Conservation (phyloP, 1,140 invertebrate species). For the Drosophila nasuta region DNA sequence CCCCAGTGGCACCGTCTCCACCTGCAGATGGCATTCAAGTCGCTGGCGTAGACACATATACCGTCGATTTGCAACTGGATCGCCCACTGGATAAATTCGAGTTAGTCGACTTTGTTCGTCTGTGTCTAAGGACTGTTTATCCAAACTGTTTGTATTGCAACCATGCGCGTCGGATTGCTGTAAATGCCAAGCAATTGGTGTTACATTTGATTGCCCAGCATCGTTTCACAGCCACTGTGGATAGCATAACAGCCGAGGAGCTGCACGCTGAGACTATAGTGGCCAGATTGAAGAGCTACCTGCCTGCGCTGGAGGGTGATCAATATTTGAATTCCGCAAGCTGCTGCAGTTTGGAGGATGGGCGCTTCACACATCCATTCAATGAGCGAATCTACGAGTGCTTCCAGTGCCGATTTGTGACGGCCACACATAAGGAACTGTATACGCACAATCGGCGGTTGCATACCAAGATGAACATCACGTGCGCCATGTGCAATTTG, state of each 20-base stretch:
- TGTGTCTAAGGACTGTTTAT: conserved; percentile 89
- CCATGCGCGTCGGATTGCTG: conserved; percentile 92
- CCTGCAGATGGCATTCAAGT: conserved; percentile 79
- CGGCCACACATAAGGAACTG: conserved; percentile 91
- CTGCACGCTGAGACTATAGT: conserved; percentile 90
- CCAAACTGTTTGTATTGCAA: conserved; percentile 92
- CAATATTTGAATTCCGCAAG: conserved; percentile 90
- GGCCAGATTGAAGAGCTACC: conserved; percentile 87
- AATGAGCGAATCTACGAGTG: conserved; percentile 90
- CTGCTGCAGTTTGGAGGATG: conserved; percentile 87
- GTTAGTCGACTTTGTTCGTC: conserved; percentile 89
- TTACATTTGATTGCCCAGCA: conserved; percentile 92
- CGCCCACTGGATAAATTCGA: conserved; percentile 90
- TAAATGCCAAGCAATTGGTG: conserved; percentile 91
- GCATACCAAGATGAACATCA: conserved; percentile 91
- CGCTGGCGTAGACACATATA: conserved; percentile 88
- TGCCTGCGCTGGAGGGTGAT: conserved; percentile 86
- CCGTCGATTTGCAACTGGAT: conserved; percentile 90
- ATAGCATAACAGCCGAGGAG: conserved; percentile 90
- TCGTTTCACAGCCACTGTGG: conserved; percentile 89
- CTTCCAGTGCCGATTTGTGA: conserved; percentile 92
- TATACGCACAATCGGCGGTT: conserved; percentile 93
- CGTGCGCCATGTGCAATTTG: conserved; percentile 94
- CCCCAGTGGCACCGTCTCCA: conserved; percentile 13
- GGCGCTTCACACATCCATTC: conserved; percentile 40